These are phyloP conservation scores for Mycteria americana DNA, from an alignment of 2,797 vertebrate species.

Conservation along the genomic window DNA sequence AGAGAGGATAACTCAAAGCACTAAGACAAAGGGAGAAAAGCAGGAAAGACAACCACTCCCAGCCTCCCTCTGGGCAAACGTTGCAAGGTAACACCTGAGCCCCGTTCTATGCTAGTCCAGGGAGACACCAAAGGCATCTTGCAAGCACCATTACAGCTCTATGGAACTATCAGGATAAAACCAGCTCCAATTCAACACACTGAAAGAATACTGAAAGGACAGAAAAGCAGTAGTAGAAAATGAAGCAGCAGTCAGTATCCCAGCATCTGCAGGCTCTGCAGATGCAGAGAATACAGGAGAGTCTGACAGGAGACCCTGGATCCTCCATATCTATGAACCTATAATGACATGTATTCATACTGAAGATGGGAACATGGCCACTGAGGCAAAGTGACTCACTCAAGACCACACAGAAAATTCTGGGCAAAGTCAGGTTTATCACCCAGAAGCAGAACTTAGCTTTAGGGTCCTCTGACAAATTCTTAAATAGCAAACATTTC, in stretches of 20 bases:
- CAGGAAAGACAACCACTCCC: background rate
- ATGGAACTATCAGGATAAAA: background rate
- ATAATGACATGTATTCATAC: accelerated
- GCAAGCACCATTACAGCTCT: background rate
- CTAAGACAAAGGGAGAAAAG: background rate
- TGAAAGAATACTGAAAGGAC: background rate
- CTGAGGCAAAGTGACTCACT: background rate
- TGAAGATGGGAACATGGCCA: background rate
- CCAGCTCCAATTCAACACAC: background rate
- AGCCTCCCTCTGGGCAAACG: background rate
- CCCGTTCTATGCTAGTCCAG: background rate
- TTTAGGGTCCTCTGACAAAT: background rate
- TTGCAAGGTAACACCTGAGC: background rate
- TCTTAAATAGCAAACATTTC: background rate
- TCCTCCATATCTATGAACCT: background rate
- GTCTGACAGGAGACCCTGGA: background rate
- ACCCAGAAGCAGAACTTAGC: background rate
- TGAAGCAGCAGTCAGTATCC: background rate
- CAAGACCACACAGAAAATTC: background rate
- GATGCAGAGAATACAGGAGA: background rate
- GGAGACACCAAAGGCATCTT: background rate
- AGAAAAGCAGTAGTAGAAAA: background rate
- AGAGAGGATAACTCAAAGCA: background rate
- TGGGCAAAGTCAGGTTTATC: background rate
- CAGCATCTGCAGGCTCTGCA: background rate